phyloP scores from a whole-genome alignment of 2,113 vertebrate genomes.

The Rhadina sibilatrix region DNA sequence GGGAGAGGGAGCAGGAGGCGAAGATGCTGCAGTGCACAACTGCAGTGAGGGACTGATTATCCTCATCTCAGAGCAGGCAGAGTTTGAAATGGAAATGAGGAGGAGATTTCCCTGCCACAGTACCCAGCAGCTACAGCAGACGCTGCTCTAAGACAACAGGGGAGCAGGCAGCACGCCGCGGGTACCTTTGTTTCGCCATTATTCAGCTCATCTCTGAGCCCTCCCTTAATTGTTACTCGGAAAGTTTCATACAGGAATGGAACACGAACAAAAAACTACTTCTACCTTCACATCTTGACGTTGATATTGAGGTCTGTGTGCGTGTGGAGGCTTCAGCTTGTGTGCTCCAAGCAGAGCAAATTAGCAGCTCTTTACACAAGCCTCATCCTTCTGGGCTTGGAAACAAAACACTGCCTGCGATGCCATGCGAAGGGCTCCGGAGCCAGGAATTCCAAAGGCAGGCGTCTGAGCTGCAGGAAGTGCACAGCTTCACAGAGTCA shows the following conservation, averaged over 20 bases:
- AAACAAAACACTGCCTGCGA: background rate
- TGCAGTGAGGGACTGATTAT: conserved; percentile 20
- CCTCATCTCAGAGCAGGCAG: conserved; percentile 32
- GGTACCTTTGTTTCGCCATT: conserved; percentile 35
- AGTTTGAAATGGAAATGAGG: conserved; percentile 58
- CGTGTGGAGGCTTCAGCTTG: background rate
- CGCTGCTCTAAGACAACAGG: conserved; percentile 40
- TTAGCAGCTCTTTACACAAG: background rate
- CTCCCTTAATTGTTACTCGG: conserved; percentile 31
- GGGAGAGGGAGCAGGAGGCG: conserved; percentile 29
- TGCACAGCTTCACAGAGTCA: background rate
- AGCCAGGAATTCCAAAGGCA: background rate
- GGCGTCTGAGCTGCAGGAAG: background rate
- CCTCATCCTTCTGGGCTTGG: background rate
- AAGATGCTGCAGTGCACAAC: conserved; percentile 54
- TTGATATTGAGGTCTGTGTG: background rate
- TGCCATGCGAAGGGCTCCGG: background rate
- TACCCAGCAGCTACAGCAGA: conserved; percentile 29
- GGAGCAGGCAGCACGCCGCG: background rate
- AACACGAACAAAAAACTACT: background rate
- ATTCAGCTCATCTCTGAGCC: conserved; percentile 43
- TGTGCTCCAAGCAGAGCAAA: background rate
- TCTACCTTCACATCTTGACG: background rate
- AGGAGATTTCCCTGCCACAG: conserved; percentile 38
- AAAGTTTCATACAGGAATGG: background rate